Evolutionary conservation across 2,113 vertebrate species (phyloP), one percentile per base, ranked within the genome.

Genomic region (Phylloscopus whistleri): DNA sequence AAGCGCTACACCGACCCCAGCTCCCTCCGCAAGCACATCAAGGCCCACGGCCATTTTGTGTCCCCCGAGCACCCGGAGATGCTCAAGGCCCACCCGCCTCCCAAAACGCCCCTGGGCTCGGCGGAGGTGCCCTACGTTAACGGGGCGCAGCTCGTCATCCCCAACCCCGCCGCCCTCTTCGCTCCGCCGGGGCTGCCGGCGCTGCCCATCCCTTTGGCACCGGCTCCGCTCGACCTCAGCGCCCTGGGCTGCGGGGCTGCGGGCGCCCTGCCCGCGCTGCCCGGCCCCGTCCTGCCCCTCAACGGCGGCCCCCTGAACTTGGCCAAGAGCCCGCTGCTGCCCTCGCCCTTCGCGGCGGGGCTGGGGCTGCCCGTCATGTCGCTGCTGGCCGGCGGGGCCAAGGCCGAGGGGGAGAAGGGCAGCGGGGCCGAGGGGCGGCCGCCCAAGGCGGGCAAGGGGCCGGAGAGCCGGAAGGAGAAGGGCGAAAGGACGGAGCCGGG

Each of bases 1-100:
- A 99, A 99, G 96, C 99, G 99, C 97, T 99, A 99, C 98, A 99
- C 99, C 1, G 99, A 99, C 97, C 99, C 99, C 96, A 99, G 99
- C 97, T 99, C 99, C 3, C 98, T 99, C 75, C 98, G 99, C 97
- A 99, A 99, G 96, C 99, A 99, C 97, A 99, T 99, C 98, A 99
- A 99, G 96, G 99, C 99, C 67, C 99, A 99, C 0, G 99, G 99
- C 31, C 99, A 99, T 97, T 99, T 99, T 44, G 99, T 99, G 93
- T 98, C 98, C 28, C 98, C 98, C 1, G 99, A 99, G 93, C 99
- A 99, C 73, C 98, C 98, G 49, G 99, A 99, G 93, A 95, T 99
- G 97, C 98, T 99, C 73, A 99, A 98, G 95, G 98, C 98, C 30
- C 98, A 97, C 78, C 98, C 97, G 1, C 96, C 98, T 16, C 96